Evolutionary conservation across 2,888 invertebrate species (phyloP).

Genomic region (Conistra vaccinii): DNA sequence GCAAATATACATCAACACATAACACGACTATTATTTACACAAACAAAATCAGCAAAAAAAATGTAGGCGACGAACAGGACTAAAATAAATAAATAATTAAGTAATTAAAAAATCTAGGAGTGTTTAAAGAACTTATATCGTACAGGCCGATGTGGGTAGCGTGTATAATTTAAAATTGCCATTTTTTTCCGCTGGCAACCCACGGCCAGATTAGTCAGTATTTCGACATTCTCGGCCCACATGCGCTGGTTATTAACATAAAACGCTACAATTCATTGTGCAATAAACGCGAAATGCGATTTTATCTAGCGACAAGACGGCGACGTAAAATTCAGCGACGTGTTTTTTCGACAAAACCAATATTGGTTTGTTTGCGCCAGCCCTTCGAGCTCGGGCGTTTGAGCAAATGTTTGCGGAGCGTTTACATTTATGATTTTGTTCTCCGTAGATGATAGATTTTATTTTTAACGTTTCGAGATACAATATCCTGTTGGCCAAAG

Average conservation of each 20-base stretch:
- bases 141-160: slow-evolving; percentile 83
- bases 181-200: slow-evolving; percentile 87
- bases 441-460: slow-evolving; percentile 44
- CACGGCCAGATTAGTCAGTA: slow-evolving; percentile 89
- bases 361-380: slow-evolving; percentile 65
- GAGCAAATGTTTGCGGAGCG: slow-evolving; percentile 61
- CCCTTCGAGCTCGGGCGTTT: slow-evolving; percentile 57
- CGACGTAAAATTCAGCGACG: slow-evolving; percentile 75
- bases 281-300: slow-evolving; percentile 88
- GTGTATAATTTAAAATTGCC: slow-evolving; percentile 90
- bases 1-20: slow-evolving; percentile 55
- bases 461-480: slow-evolving; percentile 39
- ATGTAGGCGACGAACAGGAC: slow-evolving; percentile 77
- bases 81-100: slow-evolving; percentile 82
- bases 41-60: slow-evolving; percentile 61
- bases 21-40: slow-evolving; percentile 50
- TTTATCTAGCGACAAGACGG: slow-evolving; percentile 85
- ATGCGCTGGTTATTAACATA: slow-evolving; percentile 87
- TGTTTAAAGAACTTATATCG: slow-evolving; percentile 81
- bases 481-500: slow-evolving; percentile 35
- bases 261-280: slow-evolving; percentile 89
- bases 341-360: slow-evolving; percentile 72
- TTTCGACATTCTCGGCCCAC: slow-evolving; percentile 89
- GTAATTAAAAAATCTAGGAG: slow-evolving; percentile 86
- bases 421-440: slow-evolving; percentile 60